Evolutionary conservation across 2,888 invertebrate genomes (phyloP), one percentile per base, ranked within the genome.

Genomic region (Caenorhabditis japonica): DNA sequence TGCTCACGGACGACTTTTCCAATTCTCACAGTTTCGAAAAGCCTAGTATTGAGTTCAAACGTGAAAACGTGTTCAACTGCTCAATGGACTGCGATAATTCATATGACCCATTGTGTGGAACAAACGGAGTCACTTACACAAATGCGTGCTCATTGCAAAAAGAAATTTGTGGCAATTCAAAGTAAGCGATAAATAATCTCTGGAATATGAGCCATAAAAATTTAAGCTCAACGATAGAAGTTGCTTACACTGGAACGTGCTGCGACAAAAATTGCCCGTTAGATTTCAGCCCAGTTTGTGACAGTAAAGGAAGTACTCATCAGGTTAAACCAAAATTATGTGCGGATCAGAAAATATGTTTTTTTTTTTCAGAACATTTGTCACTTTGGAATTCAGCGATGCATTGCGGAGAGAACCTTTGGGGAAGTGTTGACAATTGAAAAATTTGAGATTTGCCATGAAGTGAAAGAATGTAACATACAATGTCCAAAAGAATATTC

Each of bases 101-200:
- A 8, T 84, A 84, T 55, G 75, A 76, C 21, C 85, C 85, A 2
- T 74, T 85, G 10, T 85, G 85, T 66, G 85, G 83, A 27, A 72
- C 79, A 1, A 76, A 85, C 44, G 76, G 74, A 8, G 27, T 62
- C 2, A 85, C 85, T 2, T 86, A 86, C 59, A 73, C 79, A 5
- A 85, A 83, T 56, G 59, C 72, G 13, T 85, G 85, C 44, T 61
- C 78, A 7, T 60, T 86, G 13, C 77, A 83, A 39, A 69, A 70
- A 36, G 75, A 74, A 10, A 75, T 75, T 49, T 81, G 79, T 60
- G 49, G 61, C 8, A 12, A 30, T 15, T 34, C 49, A 30, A 69
- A 62, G 61, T 59, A n/a, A 17, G 12, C 30, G n/a, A 30, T 30
- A 5, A 7, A 7, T 30, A 10, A 30, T 30, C 30, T 30, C n/a